phyloP scores from a whole-genome alignment of 2,888 invertebrate species.

The Lasioglossum leucozonium region DNA sequence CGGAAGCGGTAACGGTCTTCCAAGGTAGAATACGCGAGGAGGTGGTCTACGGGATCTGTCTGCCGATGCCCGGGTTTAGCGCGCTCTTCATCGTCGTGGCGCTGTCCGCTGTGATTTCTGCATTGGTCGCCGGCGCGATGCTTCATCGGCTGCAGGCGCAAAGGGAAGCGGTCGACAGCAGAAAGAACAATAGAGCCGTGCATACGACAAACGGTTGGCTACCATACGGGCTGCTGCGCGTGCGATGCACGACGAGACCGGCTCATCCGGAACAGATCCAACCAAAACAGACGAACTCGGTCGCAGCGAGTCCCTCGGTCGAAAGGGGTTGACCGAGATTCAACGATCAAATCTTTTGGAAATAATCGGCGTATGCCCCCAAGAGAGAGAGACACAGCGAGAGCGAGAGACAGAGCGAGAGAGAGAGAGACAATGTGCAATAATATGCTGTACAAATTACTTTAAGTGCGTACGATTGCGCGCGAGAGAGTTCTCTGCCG shows the following conservation, averaged over 20 bases:
- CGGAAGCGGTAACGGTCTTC: conserved; percentile 94
- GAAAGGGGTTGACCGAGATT: conserved; percentile 75
- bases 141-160: conserved; percentile 92
- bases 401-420: background rate
- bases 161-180: conserved; percentile 86
- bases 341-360: background rate
- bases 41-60: conserved; percentile 95
- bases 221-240: conserved; percentile 80
- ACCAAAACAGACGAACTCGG: conserved; percentile 59
- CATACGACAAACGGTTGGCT: conserved; percentile 80
- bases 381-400: conserved; percentile 71
- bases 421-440: conserved; percentile 81
- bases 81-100: conserved; percentile 95
- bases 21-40: conserved; percentile 95
- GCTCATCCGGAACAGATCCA: conserved; percentile 67
- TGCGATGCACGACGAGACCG: conserved; percentile 77
- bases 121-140: conserved; percentile 93
- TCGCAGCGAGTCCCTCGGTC: conserved; percentile 65
- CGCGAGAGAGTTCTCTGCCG: conserved; percentile 24
- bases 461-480: conserved; percentile 76
- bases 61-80: conserved; percentile 95
- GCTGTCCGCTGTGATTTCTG: conserved; percentile 94
- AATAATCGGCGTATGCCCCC: conserved; percentile 29
- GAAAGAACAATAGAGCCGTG: conserved; percentile 76
- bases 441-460: conserved; percentile 83